A percentile compares a stretch with the other conserved stretches of the same genome.
These are phyloP conservation scores for Phoebastria nigripes DNA, from an alignment of 2,797 vertebrate species.

Conservation along the genomic window DNA sequence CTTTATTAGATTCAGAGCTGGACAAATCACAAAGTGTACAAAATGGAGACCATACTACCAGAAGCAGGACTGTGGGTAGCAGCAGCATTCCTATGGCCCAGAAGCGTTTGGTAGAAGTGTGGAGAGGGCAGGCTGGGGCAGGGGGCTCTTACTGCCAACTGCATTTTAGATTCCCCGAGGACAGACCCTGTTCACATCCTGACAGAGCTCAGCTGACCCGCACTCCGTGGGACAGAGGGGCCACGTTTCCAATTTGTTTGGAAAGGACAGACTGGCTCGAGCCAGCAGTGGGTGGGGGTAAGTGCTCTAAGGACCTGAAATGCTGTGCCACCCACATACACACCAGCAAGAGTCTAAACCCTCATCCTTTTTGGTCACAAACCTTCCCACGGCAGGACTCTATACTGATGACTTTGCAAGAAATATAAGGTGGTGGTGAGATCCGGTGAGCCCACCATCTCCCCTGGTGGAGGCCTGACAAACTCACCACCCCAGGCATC, in stretches of 20 bases:
- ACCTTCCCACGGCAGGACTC: conserved; percentile 18
- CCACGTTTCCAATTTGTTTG: background rate
- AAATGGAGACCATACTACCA: conserved; percentile 82
- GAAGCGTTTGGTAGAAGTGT: conserved; percentile 18
- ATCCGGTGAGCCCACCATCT: background rate
- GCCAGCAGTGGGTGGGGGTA: background rate
- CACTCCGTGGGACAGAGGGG: background rate
- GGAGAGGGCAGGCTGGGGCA: background rate
- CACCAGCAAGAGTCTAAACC: conserved; percentile 54
- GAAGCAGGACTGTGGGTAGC: conserved; percentile 68
- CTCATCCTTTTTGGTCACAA: conserved; percentile 63
- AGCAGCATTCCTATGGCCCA: conserved; percentile 63
- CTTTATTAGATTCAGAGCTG: conserved; percentile 86
- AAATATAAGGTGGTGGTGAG: background rate
- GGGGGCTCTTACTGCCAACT: conserved; percentile 13
- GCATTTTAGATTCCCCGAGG: conserved; percentile 7
- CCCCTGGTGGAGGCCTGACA: background rate
- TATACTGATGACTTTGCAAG: conserved; percentile 36
- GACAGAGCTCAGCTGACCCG: background rate
- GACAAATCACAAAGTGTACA: conserved; percentile 84
- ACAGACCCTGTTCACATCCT: background rate
- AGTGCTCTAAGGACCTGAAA: conserved; percentile 44
- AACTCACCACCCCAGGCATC: conserved; percentile 22
- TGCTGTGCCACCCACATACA: conserved; percentile 32
- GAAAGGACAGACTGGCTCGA: background rate